Conservation (phyloP, 2,888 invertebrate genomes). For the Petrophora chlorosata region DNA sequence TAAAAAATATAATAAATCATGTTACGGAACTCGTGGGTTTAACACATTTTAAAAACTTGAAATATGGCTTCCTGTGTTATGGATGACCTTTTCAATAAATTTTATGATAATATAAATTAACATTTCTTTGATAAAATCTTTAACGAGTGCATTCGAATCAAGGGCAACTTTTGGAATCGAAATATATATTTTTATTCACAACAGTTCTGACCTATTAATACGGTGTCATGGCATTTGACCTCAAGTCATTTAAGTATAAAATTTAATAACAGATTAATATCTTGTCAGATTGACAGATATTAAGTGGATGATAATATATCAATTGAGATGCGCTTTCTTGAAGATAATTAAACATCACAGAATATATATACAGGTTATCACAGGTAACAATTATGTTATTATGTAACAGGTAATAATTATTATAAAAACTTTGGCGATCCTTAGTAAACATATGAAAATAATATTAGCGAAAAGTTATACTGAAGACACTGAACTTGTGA, state of each 20-base stretch:
- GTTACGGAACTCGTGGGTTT: constrained; percentile 51
- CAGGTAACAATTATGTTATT: too few species aligned
- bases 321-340: too few species aligned
- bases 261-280: constrained; percentile 10
- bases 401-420: too few species aligned
- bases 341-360: too few species aligned
- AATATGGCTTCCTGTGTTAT: constrained; percentile 53
- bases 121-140: constrained; percentile 36
- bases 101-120: constrained; percentile 36
- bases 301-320: too few species aligned
- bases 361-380: too few species aligned
- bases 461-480: too few species aligned
- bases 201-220: constrained; percentile 6
- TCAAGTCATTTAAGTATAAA: background rate
- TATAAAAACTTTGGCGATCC: too few species aligned
- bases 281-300: too few species aligned
- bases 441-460: too few species aligned
- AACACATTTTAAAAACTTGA: constrained; percentile 43
- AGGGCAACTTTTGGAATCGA: constrained; percentile 24
- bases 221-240: constrained; percentile 5
- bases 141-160: constrained; percentile 23
- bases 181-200: constrained; percentile 12
- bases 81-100: constrained; percentile 47
- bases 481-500: too few species aligned
- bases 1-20: constrained; percentile 61